These are phyloP conservation scores for Ormyrus rosae DNA, from an alignment of 2,888 invertebrate species.

Conservation along the genomic window DNA sequence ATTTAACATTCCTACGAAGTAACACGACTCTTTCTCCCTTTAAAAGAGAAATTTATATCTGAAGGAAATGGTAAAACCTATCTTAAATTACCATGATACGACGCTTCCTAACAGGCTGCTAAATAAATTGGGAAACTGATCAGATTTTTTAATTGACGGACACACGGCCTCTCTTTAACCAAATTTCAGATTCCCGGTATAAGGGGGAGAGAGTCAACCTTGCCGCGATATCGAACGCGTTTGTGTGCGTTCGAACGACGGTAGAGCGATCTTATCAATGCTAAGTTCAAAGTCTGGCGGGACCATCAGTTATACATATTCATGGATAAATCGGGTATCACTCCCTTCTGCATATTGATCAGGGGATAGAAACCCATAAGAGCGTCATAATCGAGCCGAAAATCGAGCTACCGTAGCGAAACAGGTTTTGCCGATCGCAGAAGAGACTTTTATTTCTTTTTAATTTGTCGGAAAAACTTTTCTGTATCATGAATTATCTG, in stretches of 20 bases:
- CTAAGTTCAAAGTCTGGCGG: slow-evolving; percentile 20
- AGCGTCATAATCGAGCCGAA: slow-evolving; percentile 47
- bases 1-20: slow-evolving; percentile 18
- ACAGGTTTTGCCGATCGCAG: slow-evolving; percentile 34
- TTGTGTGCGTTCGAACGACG: neutral
- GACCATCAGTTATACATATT: slow-evolving; percentile 51
- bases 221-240: slow-evolving; percentile 3
- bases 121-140: slow-evolving; percentile 46
- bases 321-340: slow-evolving; percentile 49
- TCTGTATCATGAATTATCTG: slow-evolving; percentile 8
- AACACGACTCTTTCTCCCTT: slow-evolving; percentile 41
- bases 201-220: slow-evolving; percentile 8
- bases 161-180: slow-evolving; percentile 21
- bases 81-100: slow-evolving; percentile 48
- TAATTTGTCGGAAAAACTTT: slow-evolving; percentile 41
- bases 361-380: slow-evolving; percentile 37
- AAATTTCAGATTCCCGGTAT: slow-evolving; percentile 51
- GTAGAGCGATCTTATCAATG: slow-evolving; percentile 51
- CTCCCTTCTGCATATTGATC: slow-evolving; percentile 51
- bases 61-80: slow-evolving; percentile 31
- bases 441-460: slow-evolving; percentile 28
- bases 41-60: slow-evolving; percentile 41
- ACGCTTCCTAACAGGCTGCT: slow-evolving; percentile 20
- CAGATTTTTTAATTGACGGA: slow-evolving; percentile 54
- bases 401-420: slow-evolving; percentile 53